A percentile compares a stretch with the other conserved stretches of the same genome.
Conservation (phyloP, 2,113 vertebrate genomes). For the Electrona antarctica region DNA sequence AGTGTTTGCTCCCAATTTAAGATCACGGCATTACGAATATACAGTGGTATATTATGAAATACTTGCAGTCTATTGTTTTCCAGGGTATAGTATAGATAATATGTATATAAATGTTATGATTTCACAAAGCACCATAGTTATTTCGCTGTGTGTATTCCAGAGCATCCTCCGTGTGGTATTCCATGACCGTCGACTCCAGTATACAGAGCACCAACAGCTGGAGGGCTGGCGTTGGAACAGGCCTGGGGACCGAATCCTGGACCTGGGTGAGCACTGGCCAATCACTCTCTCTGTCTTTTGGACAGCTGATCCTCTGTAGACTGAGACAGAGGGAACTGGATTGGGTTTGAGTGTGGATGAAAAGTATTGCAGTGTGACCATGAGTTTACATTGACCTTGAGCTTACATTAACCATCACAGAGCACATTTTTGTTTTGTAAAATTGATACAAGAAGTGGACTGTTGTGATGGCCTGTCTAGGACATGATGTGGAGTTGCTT, state of each 20-base stretch:
- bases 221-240: constrained; percentile 98
- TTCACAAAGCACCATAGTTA: too few species aligned
- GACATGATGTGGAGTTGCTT: background rate
- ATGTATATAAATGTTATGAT: too few species aligned
- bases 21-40: too few species aligned
- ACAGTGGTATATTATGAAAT: background rate
- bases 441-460: background rate
- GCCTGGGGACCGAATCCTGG: constrained; percentile 94
- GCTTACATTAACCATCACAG: constrained; percentile 5
- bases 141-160: constrained; percentile 63
- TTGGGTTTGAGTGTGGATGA: background rate
- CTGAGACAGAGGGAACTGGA: background rate
- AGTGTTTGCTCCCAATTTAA: too few species aligned
- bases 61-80: background rate
- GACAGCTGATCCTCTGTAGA: background rate
- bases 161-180: constrained; percentile 98
- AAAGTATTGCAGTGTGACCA: constrained; percentile 14
- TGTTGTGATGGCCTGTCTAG: background rate
- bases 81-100: too few species aligned
- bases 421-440: background rate
- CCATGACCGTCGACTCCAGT: constrained; percentile 93
- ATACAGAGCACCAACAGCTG: constrained; percentile 97
- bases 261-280: constrained; percentile 83
- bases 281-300: background rate
- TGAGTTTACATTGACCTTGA: constrained; percentile 9